These are phyloP conservation scores for Tachysurus vachellii DNA, from an alignment of 2,113 vertebrate genomes.

Conservation along the genomic window DNA sequence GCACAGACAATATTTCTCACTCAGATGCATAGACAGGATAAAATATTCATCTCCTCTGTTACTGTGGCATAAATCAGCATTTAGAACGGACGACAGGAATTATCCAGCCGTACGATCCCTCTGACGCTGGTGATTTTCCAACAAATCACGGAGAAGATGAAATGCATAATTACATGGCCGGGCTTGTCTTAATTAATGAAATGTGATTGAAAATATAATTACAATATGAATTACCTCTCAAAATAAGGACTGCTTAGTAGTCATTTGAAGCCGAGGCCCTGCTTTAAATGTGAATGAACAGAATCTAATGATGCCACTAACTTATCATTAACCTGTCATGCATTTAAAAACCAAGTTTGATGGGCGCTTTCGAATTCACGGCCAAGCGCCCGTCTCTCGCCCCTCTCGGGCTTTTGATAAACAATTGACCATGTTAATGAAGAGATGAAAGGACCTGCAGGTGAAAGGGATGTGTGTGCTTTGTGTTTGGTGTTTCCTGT, in stretches of 20 bases:
- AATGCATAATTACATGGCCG: constrained; percentile 78
- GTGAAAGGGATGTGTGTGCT: constrained; percentile 48
- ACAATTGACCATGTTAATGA: constrained; percentile 76
- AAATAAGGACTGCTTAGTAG: constrained; percentile 74
- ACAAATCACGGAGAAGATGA: constrained; percentile 70
- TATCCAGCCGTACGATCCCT: constrained; percentile 39
- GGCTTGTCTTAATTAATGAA: constrained; percentile 78
- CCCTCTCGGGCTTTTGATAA: constrained; percentile 72
- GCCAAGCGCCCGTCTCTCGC: constrained; percentile 30
- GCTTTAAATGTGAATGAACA: constrained; percentile 74
- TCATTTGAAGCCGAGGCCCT: constrained; percentile 72
- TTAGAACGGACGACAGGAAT: constrained; percentile 25
- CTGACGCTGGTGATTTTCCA: constrained; percentile 61
- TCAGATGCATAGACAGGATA: neutral
- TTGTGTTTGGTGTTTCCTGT: constrained; percentile 32
- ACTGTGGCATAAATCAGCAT: constrained; percentile 39
- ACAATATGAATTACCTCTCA: constrained; percentile 80
- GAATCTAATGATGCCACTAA: constrained; percentile 72
- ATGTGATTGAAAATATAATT: constrained; percentile 83
- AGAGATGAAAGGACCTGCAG: constrained; percentile 68
- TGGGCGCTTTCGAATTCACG: constrained; percentile 67
- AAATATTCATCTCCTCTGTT: constrained; percentile 19
- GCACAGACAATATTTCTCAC: neutral
- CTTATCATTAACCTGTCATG: constrained; percentile 78
- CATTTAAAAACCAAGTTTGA: constrained; percentile 71